These are phyloP conservation scores for Muscicapa striata DNA, from an alignment of 2,797 vertebrate species.

Conservation along the genomic window DNA sequence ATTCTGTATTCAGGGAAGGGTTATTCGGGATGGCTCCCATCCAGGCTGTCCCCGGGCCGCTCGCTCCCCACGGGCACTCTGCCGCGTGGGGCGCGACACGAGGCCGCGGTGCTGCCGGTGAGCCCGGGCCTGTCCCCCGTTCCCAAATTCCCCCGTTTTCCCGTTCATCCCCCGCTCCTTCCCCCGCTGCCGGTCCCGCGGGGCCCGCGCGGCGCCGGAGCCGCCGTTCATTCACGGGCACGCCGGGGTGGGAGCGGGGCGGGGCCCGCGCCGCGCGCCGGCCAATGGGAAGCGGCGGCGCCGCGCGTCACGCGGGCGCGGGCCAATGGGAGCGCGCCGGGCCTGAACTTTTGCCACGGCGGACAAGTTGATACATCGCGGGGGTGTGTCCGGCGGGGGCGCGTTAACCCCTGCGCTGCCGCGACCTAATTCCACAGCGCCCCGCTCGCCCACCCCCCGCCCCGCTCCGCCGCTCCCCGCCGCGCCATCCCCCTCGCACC, in stretches of 20 bases:
- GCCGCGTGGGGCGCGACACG: neutral
- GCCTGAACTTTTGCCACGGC: conserved; percentile 68
- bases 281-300: neutral
- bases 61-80: neutral
- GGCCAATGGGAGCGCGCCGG: conserved; percentile 75
- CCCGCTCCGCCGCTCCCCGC: neutral
- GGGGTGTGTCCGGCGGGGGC: conserved; percentile 72
- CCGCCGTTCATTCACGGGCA: conserved; percentile 77
- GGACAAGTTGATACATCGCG: conserved; percentile 79
- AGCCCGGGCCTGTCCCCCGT: fast-evolving
- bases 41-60: neutral
- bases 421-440: neutral
- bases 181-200: too few relatives aligned
- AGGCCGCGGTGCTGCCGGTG: neutral
- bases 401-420: conserved; percentile 71
- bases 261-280: neutral
- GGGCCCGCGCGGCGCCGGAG: neutral
- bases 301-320: conserved; percentile 3
- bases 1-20: too few relatives aligned
- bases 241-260: conserved; percentile 37
- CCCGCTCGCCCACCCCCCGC: neutral
- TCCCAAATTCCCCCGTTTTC: too few relatives aligned
- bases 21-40: neutral
- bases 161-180: neutral
- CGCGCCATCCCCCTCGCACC: neutral